Evolutionary conservation across 2,797 vertebrate genomes (phyloP).

Genomic region (Enteromius argenteus): DNA sequence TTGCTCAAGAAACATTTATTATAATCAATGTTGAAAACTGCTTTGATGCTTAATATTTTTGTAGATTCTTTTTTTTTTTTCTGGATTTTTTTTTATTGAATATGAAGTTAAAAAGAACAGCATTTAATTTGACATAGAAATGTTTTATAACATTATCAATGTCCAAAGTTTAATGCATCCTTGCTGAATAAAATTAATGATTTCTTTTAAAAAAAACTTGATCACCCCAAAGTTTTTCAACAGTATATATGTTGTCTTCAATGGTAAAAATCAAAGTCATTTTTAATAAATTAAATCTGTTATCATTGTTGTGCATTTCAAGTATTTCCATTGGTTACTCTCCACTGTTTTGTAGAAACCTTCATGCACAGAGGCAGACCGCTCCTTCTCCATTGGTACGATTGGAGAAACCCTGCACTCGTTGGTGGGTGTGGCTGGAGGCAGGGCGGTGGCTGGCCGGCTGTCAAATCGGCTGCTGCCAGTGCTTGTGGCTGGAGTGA

Average conservation of each 20-base stretch:
- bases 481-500: conserved; percentile 77
- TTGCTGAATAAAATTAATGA: not conserved
- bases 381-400: conserved; percentile 87
- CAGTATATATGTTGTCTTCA: not conserved
- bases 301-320: not conserved
- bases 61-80: not conserved
- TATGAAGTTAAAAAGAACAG: not conserved
- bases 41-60: not conserved
- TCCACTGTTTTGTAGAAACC: conserved; percentile 77
- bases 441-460: conserved; percentile 75
- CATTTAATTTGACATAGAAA: not conserved
- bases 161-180: not conserved
- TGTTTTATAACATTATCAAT: not conserved
- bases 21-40: not conserved
- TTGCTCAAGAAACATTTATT: not conserved
- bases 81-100: not conserved
- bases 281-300: not conserved
- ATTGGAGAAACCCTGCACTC: conserved; percentile 85
- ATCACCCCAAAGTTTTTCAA: not conserved
- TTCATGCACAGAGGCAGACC: conserved; percentile 84
- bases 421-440: conserved; percentile 73
- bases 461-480: conserved; percentile 84
- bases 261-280: not conserved
- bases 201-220: not conserved
- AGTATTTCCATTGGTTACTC: not conserved